Conservation (phyloP, 2,113 vertebrate species). For the Platichthys flesus region DNA sequence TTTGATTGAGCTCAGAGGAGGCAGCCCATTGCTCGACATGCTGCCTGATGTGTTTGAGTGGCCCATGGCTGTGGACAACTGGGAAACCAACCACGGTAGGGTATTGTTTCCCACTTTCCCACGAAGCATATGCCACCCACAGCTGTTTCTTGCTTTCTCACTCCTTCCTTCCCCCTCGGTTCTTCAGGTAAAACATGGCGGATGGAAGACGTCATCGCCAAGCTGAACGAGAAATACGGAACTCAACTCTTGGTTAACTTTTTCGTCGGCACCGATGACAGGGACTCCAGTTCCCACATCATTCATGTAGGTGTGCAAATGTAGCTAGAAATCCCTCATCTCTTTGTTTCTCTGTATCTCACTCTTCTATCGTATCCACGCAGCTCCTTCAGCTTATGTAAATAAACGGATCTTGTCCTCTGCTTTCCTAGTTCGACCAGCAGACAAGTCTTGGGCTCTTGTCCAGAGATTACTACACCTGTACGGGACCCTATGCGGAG, state of each 20-base stretch:
- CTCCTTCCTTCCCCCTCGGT: slow-evolving; percentile 1
- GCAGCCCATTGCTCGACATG: slow-evolving; percentile 85
- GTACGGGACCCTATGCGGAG: slow-evolving; percentile 88
- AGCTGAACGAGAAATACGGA: slow-evolving; percentile 89
- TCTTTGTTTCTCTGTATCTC: background rate
- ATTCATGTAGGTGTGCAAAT: slow-evolving; percentile 90
- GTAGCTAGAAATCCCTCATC: background rate
- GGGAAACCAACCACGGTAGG: slow-evolving; percentile 86
- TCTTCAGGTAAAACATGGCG: slow-evolving; percentile 85
- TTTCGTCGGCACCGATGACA: slow-evolving; percentile 92
- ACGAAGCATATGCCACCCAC: background rate
- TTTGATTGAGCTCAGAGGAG: slow-evolving; percentile 88
- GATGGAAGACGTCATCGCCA: slow-evolving; percentile 87
- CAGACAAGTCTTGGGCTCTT: slow-evolving; percentile 89
- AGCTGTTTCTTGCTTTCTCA: background rate
- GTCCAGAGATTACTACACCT: slow-evolving; percentile 92
- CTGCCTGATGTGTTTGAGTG: slow-evolving; percentile 88
- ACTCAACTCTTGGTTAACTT: slow-evolving; percentile 91
- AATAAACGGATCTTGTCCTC: slow-evolving; percentile 38
- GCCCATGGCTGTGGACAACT: slow-evolving; percentile 89
- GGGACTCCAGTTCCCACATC: slow-evolving; percentile 89
- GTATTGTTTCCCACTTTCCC: background rate
- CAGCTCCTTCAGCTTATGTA: background rate
- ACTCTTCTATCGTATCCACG: background rate
- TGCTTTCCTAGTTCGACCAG: slow-evolving; percentile 89